Base-by-base conservation (phyloP, 2,113 vertebrate species). In the Bubo bubo region DNA sequence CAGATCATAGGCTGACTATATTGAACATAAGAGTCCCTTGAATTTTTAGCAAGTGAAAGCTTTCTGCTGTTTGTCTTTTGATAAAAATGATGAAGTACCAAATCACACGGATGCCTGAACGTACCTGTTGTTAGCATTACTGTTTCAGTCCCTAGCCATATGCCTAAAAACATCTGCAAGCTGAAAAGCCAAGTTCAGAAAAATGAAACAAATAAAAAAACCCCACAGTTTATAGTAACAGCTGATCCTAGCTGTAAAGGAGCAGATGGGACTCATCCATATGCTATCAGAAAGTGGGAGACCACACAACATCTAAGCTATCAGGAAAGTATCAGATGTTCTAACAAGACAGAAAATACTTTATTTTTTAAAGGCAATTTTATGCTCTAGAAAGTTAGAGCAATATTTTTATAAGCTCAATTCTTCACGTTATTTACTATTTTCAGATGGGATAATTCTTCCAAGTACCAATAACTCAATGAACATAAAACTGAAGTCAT, bases 261-360 rank as follows among this genome's bases (percentile, higher is more conserved):
- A 93, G 66, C 85, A 95, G 92, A 92, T 94, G 92, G 79, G 30
- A 94, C 53, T 94, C 58, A 90, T 60, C 62, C 35, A 82, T 79
- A 70, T 88, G 71, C 62, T 82, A 22, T 62, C 58, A 93, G 56
- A 70, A 95, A 76, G 80, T 70, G 71, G 58, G 37, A 85, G 74
- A 86, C 86, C 62, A 71, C 49, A 95, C 47, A 81, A 41, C 49
- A 68, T 75, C 39, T 81, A 93, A 79, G 26, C 80, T 85, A 81
- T 49, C 18, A 32, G 58, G 13, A 72, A 83, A 66, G 50, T 49
- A 95, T 86, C 55, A 77, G 56, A 68, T 75, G 11, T 68, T 85
- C 49, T 85, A 68, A 90, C 10, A 68, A 39, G 83, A 88, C 28
- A 71, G 35, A 82, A 94, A 91, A 91, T 81, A 37, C 0, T 70